Evolutionary conservation across 2,797 vertebrate species (phyloP).

Genomic region (Pseudotriccus pelzelni): DNA sequence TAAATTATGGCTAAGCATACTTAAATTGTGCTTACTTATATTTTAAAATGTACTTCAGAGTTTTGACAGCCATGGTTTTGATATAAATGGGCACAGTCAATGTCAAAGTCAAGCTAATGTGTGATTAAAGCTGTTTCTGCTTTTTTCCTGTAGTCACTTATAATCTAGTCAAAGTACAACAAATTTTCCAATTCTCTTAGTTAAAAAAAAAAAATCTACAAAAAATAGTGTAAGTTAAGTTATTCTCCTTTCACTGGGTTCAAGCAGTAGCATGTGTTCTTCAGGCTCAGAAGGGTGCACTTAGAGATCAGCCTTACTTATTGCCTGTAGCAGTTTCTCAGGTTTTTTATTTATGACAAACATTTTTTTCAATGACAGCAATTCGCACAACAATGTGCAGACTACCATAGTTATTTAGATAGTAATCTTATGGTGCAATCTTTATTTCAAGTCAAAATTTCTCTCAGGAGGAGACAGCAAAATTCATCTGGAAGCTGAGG

Average conservation of each 20-base stretch:
- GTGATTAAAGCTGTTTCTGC: background rate
- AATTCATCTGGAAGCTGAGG: background rate
- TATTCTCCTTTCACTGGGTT: background rate
- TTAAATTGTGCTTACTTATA: background rate
- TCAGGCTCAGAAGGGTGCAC: background rate
- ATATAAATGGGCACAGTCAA: slow-evolving; percentile 81
- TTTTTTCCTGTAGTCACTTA: background rate
- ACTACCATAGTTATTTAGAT: background rate
- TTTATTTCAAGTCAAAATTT: background rate
- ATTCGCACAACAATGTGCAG: background rate
- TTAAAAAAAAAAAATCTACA: background rate
- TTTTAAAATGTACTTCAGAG: slow-evolving; percentile 16
- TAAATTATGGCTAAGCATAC: background rate
- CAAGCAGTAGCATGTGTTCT: background rate
- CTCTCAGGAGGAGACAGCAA: background rate
- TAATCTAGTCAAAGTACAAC: background rate
- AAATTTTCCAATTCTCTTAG: background rate
- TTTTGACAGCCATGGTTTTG: slow-evolving; percentile 53
- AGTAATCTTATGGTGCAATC: background rate
- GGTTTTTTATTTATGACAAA: background rate
- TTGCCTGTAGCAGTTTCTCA: background rate
- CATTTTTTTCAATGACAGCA: background rate
- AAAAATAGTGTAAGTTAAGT: background rate
- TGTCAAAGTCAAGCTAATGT: background rate
- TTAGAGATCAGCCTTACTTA: background rate